phyloP scores from a whole-genome alignment of 1,140 invertebrate species.

The Aphaenogaster rudis region DNA sequence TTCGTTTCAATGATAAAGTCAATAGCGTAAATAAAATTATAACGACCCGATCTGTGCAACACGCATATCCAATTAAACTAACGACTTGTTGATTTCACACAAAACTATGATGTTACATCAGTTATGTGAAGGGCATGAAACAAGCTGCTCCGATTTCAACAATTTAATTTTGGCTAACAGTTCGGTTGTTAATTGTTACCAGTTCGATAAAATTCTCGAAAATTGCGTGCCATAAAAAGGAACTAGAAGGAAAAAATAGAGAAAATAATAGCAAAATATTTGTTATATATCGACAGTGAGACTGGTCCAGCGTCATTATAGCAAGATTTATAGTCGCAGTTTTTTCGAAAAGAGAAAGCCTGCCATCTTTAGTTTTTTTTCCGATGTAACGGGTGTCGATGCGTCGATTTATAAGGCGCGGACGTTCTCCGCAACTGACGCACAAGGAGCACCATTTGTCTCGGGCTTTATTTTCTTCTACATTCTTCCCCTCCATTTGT shows the following conservation, averaged over 20 bases:
- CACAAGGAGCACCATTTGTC: slow-evolving; percentile 72
- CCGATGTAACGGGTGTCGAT: slow-evolving; percentile 61
- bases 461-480: slow-evolving; percentile 66
- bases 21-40: slow-evolving; percentile 52
- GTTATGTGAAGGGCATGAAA: not conserved
- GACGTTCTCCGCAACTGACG: slow-evolving; percentile 71
- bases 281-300: slow-evolving; percentile 12
- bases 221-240: not conserved
- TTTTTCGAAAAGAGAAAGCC: slow-evolving; percentile 23
- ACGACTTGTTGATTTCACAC: slow-evolving; percentile 25
- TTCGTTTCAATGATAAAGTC: slow-evolving; percentile 14
- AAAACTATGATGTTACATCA: slow-evolving; percentile 29
- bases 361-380: slow-evolving; percentile 44
- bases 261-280: slow-evolving; percentile 22
- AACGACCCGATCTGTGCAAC: slow-evolving; percentile 27
- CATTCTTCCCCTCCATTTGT: slow-evolving; percentile 52
- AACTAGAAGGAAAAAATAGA: not conserved
- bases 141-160: slow-evolving; percentile 20
- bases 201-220: not conserved
- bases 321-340: slow-evolving; percentile 34
- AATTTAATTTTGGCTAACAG: slow-evolving; percentile 3
- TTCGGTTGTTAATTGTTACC: not conserved
- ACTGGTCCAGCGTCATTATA: slow-evolving; percentile 9
- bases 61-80: slow-evolving; percentile 27
- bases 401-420: slow-evolving; percentile 71